Percentiles rank a stretch among this genome's conserved stretches.
Conservation (phyloP, 2,888 invertebrate genomes). For the Resseliella maxima region DNA sequence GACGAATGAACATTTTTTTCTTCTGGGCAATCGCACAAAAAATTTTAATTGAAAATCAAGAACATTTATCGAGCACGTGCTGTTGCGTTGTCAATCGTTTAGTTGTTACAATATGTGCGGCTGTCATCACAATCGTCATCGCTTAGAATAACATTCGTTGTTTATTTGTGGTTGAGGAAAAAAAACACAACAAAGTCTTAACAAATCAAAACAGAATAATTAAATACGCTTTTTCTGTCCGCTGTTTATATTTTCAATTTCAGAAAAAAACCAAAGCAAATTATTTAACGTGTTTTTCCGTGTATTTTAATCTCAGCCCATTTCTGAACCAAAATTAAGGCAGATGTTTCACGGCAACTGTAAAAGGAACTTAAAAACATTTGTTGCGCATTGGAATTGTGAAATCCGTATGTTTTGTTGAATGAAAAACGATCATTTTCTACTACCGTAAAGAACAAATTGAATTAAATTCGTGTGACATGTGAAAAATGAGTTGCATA, state of each 20-base stretch:
- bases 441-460: not conserved
- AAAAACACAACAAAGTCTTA: not conserved
- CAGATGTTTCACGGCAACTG: not conserved
- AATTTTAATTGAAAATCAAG: not conserved
- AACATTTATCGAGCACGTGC: conserved; percentile 11
- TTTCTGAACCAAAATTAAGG: not conserved
- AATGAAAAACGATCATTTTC: not conserved
- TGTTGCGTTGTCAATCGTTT: not conserved
- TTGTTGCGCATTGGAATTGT: not conserved
- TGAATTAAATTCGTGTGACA: not conserved
- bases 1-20: no score
- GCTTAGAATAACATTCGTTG: not conserved
- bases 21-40: not conserved
- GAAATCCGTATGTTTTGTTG: not conserved
- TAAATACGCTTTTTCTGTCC: not conserved
- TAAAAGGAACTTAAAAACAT: not conserved
- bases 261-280: not conserved
- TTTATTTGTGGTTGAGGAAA: not conserved
- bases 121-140: not conserved
- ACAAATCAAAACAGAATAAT: conserved; percentile 43
- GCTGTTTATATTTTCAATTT: not conserved
- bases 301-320: not conserved
- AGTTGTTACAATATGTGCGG: not conserved
- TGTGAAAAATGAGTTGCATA: conserved; percentile 18
- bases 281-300: no score